A percentile compares a stretch with the other conserved stretches of the same genome.
Evolutionary conservation across 2,113 vertebrate genomes (phyloP).

Genomic region (Micromys minutus): DNA sequence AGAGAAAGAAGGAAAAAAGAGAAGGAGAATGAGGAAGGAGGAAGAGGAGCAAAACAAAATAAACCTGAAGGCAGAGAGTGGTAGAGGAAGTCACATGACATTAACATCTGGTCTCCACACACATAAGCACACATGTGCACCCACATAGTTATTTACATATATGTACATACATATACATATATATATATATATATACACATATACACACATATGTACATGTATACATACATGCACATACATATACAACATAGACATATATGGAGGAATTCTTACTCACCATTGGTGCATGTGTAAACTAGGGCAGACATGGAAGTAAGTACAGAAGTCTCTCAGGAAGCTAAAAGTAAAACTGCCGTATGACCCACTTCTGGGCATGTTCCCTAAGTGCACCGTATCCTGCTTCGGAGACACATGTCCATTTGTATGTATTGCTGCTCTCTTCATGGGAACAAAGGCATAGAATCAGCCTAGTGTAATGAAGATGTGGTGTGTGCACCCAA

Average conservation of each 20-base stretch:
- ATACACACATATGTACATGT: background rate
- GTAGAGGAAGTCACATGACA: background rate
- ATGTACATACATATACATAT: no score
- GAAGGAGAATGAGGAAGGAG: no score
- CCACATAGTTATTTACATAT: background rate
- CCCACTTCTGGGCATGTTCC: background rate
- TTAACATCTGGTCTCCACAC: background rate
- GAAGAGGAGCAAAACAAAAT: background rate
- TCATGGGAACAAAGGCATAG: background rate
- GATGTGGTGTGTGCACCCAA: background rate
- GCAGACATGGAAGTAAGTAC: background rate
- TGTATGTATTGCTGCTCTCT: background rate
- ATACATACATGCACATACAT: background rate
- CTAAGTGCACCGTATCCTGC: background rate
- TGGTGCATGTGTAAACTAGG: background rate
- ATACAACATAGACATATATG: background rate
- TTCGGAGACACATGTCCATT: background rate
- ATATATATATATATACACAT: background rate
- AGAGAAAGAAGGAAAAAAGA: no score
- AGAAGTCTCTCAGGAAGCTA: background rate
- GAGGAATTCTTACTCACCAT: background rate
- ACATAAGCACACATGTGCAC: background rate
- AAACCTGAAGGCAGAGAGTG: background rate
- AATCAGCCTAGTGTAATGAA: background rate
- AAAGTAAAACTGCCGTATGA: no score